Conservation (phyloP, 2,113 vertebrate genomes). For the Pangasianodon gigas region DNA sequence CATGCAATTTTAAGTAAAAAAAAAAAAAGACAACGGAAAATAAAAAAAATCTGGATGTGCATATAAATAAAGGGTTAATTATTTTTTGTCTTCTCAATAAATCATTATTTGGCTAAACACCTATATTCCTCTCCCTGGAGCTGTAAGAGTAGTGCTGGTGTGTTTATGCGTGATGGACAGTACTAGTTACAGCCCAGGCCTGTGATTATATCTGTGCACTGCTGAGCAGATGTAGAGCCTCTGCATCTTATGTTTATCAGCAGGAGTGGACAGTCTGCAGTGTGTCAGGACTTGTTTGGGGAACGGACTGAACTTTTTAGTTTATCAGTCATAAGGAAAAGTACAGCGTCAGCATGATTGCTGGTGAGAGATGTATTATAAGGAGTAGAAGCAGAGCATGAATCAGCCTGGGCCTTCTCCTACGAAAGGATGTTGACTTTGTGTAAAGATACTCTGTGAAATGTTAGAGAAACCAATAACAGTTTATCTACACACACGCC, state of each 20-base stretch:
- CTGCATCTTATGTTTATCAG: not conserved
- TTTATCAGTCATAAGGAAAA: slow-evolving; percentile 8
- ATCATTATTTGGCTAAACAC: not conserved
- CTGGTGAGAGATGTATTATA: slow-evolving; percentile 1
- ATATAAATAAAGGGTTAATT: not conserved
- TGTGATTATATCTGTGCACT: slow-evolving; percentile 10
- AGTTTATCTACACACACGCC: not conserved
- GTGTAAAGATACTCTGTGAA: not conserved
- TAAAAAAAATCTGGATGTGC: not conserved
- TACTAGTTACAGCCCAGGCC: not conserved
- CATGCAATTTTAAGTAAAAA: not conserved
- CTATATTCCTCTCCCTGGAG: not conserved
- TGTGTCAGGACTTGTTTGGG: not conserved
- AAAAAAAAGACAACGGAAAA: not conserved
- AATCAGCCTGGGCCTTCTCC: not conserved
- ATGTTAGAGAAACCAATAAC: slow-evolving; percentile 9
- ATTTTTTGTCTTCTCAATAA: not conserved
- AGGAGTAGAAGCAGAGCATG: slow-evolving; percentile 3
- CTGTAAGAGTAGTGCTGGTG: not conserved
- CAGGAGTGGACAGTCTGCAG: not conserved
- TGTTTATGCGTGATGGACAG: not conserved
- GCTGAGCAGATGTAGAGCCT: not conserved
- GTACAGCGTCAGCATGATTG: slow-evolving; percentile 25
- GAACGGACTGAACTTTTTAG: not conserved
- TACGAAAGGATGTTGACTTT: slow-evolving; percentile 21